A percentile compares a stretch with the other conserved stretches of the same genome.
phyloP scores from a whole-genome alignment of 2,797 vertebrate species.

The Novumbra hubbsi region DNA sequence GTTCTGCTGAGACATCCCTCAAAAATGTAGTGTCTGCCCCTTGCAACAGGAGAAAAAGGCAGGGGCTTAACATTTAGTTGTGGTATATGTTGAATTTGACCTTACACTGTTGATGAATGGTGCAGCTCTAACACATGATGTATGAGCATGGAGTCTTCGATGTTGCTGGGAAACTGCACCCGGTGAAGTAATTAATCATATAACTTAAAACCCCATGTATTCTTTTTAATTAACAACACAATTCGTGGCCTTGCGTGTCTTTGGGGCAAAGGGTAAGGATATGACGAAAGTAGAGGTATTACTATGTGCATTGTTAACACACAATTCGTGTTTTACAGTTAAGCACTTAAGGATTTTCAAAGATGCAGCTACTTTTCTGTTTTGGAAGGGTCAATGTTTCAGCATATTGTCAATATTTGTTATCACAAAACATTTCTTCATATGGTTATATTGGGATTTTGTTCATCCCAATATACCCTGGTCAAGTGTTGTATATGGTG shows the following conservation, averaged over 20 bases:
- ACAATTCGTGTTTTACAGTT: background rate
- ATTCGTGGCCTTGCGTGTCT: slow-evolving; percentile 53
- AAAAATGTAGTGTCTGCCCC: too few species aligned
- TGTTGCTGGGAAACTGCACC: slow-evolving; percentile 60
- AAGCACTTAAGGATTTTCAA: background rate
- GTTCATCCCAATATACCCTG: too few species aligned
- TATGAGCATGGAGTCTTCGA: slow-evolving; percentile 65
- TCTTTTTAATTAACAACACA: slow-evolving; percentile 70
- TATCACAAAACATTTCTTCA: too few species aligned
- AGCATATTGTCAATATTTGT: too few species aligned
- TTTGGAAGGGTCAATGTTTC: background rate
- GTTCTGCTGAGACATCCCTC: too few species aligned
- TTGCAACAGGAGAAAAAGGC: too few species aligned
- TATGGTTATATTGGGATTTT: too few species aligned
- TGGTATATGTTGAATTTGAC: slow-evolving; percentile 64
- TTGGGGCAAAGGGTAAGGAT: slow-evolving; percentile 22
- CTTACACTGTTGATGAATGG: slow-evolving; percentile 74
- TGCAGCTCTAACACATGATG: slow-evolving; percentile 55
- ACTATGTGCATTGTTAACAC: background rate
- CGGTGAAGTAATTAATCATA: slow-evolving; percentile 76
- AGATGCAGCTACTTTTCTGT: background rate
- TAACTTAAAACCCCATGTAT: slow-evolving; percentile 42
- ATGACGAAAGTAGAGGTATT: slow-evolving; percentile 5
- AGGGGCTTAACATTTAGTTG: too few species aligned
- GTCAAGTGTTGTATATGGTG: too few species aligned